Evolutionary conservation across 2,113 vertebrate species (phyloP), one percentile per base, ranked within the genome.

Genomic region (Oxyruncus cristatus): DNA sequence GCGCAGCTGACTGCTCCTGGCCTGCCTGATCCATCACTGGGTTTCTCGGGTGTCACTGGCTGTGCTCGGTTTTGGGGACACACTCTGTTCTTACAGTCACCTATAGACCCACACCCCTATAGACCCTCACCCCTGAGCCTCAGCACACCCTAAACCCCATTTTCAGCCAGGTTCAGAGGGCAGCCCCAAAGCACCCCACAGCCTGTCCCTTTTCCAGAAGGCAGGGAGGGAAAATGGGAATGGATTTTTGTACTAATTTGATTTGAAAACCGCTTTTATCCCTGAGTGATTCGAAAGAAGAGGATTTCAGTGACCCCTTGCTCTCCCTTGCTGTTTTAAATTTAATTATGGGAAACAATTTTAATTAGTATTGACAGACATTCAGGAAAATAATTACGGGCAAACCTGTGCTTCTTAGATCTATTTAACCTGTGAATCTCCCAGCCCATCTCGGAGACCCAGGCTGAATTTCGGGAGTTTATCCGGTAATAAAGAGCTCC

Each of bases 281-380:
- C 62, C 74, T 8, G 12, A 75, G 74, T 4, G 35, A 44, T 35
- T 82, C 2, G 3, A 50, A 88, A 74, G 28, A 41, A 74, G 93
- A 90, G 63, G 62, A 68, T 93, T 87, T 83, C 67, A 12, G 50
- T 0, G 1, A 73, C 73, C 74, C 72, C 30, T 52, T 59, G 65
- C 56, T 88, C 77, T 89, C 87, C 66, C 85, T 78, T 2, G 10
- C 72, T 68, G 68, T 44, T 91, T 94, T 86, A 72, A 88, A 93
- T 94, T 90, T 92, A 91, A 95, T 93, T 95, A 94, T 35, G 67
- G 89, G 85, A 56, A 92, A 70, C 55, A 46, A 44, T 85, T 92
- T 88, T 94, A 97, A 97, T 96, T 95, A 95, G 85, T 74, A 96
- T 93, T n/a, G 79, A 84, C 71, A 49, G 83, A 78, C 68, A 55